A percentile compares a stretch with the other conserved stretches of the same genome.
Conservation (phyloP, 2,113 vertebrate species). For the Thunnus maccoyii region DNA sequence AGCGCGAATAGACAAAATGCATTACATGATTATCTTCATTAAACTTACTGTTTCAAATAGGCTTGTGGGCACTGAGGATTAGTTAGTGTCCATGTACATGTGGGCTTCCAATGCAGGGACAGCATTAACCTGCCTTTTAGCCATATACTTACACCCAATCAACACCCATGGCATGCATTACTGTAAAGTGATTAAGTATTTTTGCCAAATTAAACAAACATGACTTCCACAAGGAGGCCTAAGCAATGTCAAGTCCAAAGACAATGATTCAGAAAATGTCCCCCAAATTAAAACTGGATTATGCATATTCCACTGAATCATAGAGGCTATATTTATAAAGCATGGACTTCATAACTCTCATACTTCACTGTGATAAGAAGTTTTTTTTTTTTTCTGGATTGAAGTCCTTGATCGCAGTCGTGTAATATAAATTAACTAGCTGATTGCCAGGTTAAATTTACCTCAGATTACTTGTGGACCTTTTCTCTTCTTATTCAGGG, state of each 20-base stretch:
- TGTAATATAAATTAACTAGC: constrained; percentile 21
- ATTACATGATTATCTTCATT: constrained; percentile 16
- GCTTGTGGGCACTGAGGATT: neutral
- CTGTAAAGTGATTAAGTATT: neutral
- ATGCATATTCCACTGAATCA: neutral
- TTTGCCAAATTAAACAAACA: constrained; percentile 15
- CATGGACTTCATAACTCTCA: neutral
- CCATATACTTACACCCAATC: constrained; percentile 11
- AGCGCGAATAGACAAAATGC: constrained; percentile 18
- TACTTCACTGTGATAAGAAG: neutral
- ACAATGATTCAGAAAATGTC: neutral
- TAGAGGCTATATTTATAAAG: constrained; percentile 2
- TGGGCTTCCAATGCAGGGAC: constrained; percentile 32
- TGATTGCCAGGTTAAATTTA: constrained; percentile 51
- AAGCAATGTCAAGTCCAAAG: constrained; percentile 15
- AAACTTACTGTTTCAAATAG: constrained; percentile 12
- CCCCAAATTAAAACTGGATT: neutral
- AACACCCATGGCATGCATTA: neutral
- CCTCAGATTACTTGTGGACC: constrained; percentile 66
- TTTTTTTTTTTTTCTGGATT: constrained; percentile 11
- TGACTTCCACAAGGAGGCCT: neutral
- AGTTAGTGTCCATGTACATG: neutral
- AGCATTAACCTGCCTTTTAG: constrained; percentile 32
- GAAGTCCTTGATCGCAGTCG: neutral
- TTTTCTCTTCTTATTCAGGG: constrained; percentile 69